A percentile compares a stretch with the other conserved stretches of the same genome.
These are phyloP conservation scores for Pachliopta kotzebuea DNA, from an alignment of 2,888 invertebrate genomes.

Conservation along the genomic window DNA sequence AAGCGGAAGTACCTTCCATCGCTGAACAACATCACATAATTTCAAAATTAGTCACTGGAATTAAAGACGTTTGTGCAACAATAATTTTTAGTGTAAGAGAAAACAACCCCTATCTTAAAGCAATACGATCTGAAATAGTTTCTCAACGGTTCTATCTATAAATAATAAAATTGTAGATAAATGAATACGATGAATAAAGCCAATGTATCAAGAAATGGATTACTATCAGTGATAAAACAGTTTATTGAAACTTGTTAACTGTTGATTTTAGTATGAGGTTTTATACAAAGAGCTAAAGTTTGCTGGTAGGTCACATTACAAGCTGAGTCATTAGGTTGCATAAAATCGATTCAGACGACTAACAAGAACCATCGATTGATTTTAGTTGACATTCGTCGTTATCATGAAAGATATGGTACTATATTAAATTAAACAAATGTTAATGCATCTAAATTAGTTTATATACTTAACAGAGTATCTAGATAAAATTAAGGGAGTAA, in stretches of 20 bases:
- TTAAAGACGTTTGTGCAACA: constrained; percentile 1
- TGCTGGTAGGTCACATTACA: neutral
- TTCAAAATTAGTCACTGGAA: constrained; percentile 32
- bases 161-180: constrained; percentile 14
- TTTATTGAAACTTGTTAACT: constrained; percentile 2
- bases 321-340: neutral
- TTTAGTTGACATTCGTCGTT: neutral
- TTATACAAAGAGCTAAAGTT: neutral
- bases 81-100: neutral
- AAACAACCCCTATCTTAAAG: neutral
- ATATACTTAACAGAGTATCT: too few relatives aligned
- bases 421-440: too few relatives aligned
- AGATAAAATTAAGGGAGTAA: too few relatives aligned
- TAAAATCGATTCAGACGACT: neutral
- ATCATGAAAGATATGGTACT: neutral
- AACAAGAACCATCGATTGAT: neutral
- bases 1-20: constrained; percentile 32
- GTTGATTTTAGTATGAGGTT: neutral
- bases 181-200: constrained; percentile 25
- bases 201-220: constrained; percentile 31
- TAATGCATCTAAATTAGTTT: too few relatives aligned
- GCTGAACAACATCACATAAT: constrained; percentile 24
- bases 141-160: constrained; percentile 13
- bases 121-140: neutral
- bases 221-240: constrained; percentile 33